Percentiles rank a stretch among this genome's conserved stretches.
Evolutionary conservation across 2,797 vertebrate species (phyloP).

Genomic region (Sparidentex hasta): DNA sequence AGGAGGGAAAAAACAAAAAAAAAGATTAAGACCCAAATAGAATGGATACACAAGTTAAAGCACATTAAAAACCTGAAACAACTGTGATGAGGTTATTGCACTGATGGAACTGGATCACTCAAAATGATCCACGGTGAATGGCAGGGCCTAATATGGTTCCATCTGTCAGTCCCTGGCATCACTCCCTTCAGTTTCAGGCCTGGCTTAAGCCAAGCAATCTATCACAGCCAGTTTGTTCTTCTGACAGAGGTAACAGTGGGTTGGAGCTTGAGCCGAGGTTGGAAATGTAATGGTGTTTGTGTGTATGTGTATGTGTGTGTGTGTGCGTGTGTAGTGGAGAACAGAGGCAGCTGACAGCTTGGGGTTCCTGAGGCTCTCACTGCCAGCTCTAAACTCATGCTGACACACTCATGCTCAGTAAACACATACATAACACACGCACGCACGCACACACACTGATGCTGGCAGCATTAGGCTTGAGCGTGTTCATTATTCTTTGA

Average conservation of each 20-base stretch:
- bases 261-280: constrained; percentile 36
- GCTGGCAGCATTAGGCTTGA: constrained; percentile 18
- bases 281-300: constrained; percentile 35
- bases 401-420: constrained; percentile 49
- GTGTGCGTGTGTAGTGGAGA: constrained; percentile 6
- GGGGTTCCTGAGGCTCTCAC: constrained; percentile 50
- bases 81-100: background rate
- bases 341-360: constrained; percentile 55
- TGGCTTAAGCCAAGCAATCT: constrained; percentile 35
- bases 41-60: background rate
- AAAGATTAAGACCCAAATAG: constrained; percentile 22
- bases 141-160: constrained; percentile 44
- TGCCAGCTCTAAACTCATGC: constrained; percentile 50
- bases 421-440: constrained; percentile 33
- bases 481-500: constrained; percentile 19
- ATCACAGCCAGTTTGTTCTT: constrained; percentile 36
- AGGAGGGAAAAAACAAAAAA: constrained; percentile 5
- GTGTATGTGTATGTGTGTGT: constrained; percentile 13
- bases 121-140: constrained; percentile 30
- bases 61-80: constrained; percentile 4
- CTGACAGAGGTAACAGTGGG: constrained; percentile 33
- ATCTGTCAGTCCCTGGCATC: constrained; percentile 56
- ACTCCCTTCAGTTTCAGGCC: constrained; percentile 43
- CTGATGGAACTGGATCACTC: constrained; percentile 22
- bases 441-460: constrained; percentile 22